Base-by-base conservation (phyloP, 2,113 vertebrate species). In the Pseudopodoces humilis region DNA sequence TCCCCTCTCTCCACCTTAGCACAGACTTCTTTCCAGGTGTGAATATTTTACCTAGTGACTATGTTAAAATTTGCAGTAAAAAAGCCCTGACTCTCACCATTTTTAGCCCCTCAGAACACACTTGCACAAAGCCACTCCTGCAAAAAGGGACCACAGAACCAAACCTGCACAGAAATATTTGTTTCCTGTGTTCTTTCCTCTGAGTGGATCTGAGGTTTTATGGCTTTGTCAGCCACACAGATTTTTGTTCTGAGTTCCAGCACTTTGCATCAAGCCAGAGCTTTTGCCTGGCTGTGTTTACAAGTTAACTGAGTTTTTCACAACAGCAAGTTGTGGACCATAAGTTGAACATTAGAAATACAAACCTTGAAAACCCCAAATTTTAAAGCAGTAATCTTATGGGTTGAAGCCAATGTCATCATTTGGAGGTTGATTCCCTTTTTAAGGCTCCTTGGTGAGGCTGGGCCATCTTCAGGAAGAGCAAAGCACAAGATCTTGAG, bases 21-120 rank as follows among this genome's bases (percentile, higher is more conserved):
- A 53, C 86, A 89, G 88, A 85, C 59, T 92, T 83, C 83, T 94
- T 94, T 96, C 91, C 92, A 95, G 88, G 90, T 95, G 94, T 93
- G 81, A 95, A 88, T 94, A n/a, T 88, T 96, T 92, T 27, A 78
- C 90, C 75, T 83, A 10, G 50, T 19, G 83, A 28, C 56, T 88
- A 75, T 78, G 50, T 33, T 33, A 31, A 68, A 67, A 55, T 72
- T 47, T 1, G 10, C 27, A 67, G 63, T 69, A 49, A 22, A 77
- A 76, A 35, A 44, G 39, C 63, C 39, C 65, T 11, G 60, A 6
- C 46, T 80, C 78, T 49, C 25, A 10, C 30, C 75, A 8, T 49
- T 88, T 83, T 84, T 12, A 67, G 37, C 64, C 58, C 68, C 64
- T 77, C 79, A 3, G 41, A 77, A 55, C 4, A 5, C 39, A 0